Percentiles rank a stretch among this genome's conserved stretches.
phyloP scores from a whole-genome alignment of 2,888 invertebrate genomes.

The Miltochrista miniata region DNA sequence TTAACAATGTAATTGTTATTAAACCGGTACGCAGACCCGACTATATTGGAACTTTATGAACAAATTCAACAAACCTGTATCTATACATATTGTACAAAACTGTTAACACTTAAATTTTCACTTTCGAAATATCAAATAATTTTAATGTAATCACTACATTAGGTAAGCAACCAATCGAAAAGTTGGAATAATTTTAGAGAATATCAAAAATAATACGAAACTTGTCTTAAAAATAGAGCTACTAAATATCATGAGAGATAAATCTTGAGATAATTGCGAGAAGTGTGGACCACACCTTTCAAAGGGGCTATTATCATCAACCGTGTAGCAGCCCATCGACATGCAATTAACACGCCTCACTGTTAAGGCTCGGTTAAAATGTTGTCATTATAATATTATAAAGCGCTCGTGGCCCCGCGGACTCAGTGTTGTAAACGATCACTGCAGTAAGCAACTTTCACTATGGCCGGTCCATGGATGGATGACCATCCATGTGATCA shows the following conservation, averaged over 20 bases:
- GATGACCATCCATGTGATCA: no score
- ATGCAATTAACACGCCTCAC: constrained; percentile 53
- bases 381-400: no score
- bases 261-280: constrained; percentile 47
- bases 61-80: no score
- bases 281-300: constrained; percentile 54
- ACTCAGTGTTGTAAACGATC: no score
- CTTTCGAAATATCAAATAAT: constrained; percentile 1
- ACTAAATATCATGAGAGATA: constrained; percentile 40
- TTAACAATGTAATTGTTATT: constrained; percentile 20
- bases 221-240: constrained; percentile 34
- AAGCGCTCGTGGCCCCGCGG: no score
- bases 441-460: no score
- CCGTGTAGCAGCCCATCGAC: constrained; percentile 49
- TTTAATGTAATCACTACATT: neutral
- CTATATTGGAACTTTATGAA: neutral
- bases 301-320: constrained; percentile 45
- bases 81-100: neutral
- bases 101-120: neutral
- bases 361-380: constrained; percentile 34
- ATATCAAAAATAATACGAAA: constrained; percentile 33
- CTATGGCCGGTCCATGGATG: no score
- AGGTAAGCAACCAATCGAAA: constrained; percentile 30
- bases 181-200: constrained; percentile 22
- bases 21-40: constrained; percentile 17